Evolutionary conservation across 2,113 vertebrate genomes (phyloP), one percentile per base, ranked within the genome.

Genomic region (Nothobranchius kuhntae): DNA sequence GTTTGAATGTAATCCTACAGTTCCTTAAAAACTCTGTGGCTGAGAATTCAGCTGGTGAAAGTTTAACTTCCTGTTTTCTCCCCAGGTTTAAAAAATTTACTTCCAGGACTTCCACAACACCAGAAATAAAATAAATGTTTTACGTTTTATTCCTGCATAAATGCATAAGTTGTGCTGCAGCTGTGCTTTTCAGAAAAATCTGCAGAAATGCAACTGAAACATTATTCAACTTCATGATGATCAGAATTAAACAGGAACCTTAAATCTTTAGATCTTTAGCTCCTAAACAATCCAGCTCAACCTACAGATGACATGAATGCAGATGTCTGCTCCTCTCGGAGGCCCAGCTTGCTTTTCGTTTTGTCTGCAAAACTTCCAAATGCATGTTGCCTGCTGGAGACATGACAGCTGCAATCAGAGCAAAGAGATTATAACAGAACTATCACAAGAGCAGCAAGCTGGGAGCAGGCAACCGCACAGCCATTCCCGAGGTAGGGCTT

Each of bases 381-480:
- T 65, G 67, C 51, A 51, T 36, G 70, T 61, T 74, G 52, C 68
- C 58, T 79, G 26, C 51, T 61, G 69, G 62, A 79, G 75, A 83
- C 75, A 71, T 53, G 81, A 77, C 80, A 79, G 84, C 56, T 54
- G 75, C n/a, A 46, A 86, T 85, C 78, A 78, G 67, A 80, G 75
- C 9, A 53, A 59, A 72, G 65, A 71, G 70, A 85, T 81, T 68
- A 83, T 44, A 72, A 68, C 70, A 77, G 61, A 52, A 72, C 76
- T 75, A 65, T 78, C 73, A 68, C 4, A 26, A 44, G n/a, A 53
- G 78, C 60, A 56, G 68, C 24, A 46, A 38, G 65, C 66, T 21
- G 62, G 63, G 70, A 71, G 63, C 50, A 30, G 30, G 52, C 68
- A 56, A 77, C 50, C 69, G 13, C 68, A 69, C 68, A 60, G 59